Evolutionary conservation across 2,888 invertebrate species (phyloP).

Genomic region (Pachydiplax longipennis): DNA sequence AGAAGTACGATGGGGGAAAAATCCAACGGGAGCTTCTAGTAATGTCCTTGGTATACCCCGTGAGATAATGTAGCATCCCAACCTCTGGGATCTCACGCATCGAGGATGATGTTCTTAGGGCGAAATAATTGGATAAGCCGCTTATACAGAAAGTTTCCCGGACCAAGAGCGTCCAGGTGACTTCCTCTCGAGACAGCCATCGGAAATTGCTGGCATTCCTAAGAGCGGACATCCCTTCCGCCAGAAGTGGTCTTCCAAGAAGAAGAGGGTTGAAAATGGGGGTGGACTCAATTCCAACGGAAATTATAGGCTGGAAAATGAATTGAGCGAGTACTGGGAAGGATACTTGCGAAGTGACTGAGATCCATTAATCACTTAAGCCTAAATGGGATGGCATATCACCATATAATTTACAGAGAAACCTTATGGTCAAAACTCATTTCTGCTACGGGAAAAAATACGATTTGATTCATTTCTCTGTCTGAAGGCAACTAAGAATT

Average conservation of each 20-base stretch:
- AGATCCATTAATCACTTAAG: no score
- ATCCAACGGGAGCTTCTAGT: no score
- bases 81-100: neutral
- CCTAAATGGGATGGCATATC: no score
- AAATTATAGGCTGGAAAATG: neutral
- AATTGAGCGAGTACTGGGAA: neutral
- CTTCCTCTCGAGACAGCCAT: neutral
- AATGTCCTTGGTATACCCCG: no score
- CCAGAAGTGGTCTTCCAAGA: neutral
- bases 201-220: slow-evolving; percentile 27
- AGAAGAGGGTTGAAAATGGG: neutral
- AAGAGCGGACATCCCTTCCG: neutral
- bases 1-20: no score
- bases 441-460: no score
- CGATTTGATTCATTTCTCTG: no score
- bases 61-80: no score
- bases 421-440: no score
- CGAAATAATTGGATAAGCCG: neutral
- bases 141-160: neutral
- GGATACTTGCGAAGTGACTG: no score
- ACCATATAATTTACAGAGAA: no score
- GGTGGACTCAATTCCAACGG: neutral
- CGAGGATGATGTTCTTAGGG: neutral
- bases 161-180: neutral
- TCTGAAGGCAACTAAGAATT: no score